Evolutionary conservation across 2,888 invertebrate genomes (phyloP), one percentile per base, ranked within the genome.

Genomic region (Hetaerina titia): DNA sequence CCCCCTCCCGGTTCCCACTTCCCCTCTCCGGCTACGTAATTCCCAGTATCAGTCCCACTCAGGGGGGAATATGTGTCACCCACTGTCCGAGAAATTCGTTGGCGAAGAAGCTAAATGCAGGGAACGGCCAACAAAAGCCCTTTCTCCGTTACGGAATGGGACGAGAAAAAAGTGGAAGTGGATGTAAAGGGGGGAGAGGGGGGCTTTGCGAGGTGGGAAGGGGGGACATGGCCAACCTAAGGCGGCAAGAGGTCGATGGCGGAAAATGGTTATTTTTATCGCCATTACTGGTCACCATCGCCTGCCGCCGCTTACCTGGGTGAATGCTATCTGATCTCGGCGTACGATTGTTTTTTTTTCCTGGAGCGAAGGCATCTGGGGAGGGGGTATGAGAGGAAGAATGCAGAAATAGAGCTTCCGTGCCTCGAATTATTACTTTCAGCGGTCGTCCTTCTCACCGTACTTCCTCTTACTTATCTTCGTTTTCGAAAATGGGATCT

Each of bases 31-130:
- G 90, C 90, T 69, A 69, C 90, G 90, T 90, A 90, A 90, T 90
- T 90, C 64, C 90, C 64, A 64, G 45, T 90, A 64, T 64, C 90
- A 90, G 89, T 25, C 89, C 89, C 89, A 57, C 45, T 45, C 56
- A 89, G 89, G 22, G 89, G 57, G 89, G 64, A 90, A 90, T 90
- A 90, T 90, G 90, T 90, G 90, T 90, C 90, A 90, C 90, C 45
- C 90, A 64, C 22, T 58, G 90, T 64, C 89, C 89, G 89, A 89
- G 89, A 89, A 57, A n/a, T 22, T 57, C 89, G 89, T 89, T 89
- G 89, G 89, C 89, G 89, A 57, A 56, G 88, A 45, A 45, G 45
- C 56, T 88, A 88, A 31, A 88, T 45, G 88, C 88, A 88, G 45
- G 45, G 88, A 56, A 56, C 88, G 88, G 8, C 89, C 57, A 6